Base-by-base conservation (phyloP, 1,140 invertebrate species). In the Drosophila bipectinata region DNA sequence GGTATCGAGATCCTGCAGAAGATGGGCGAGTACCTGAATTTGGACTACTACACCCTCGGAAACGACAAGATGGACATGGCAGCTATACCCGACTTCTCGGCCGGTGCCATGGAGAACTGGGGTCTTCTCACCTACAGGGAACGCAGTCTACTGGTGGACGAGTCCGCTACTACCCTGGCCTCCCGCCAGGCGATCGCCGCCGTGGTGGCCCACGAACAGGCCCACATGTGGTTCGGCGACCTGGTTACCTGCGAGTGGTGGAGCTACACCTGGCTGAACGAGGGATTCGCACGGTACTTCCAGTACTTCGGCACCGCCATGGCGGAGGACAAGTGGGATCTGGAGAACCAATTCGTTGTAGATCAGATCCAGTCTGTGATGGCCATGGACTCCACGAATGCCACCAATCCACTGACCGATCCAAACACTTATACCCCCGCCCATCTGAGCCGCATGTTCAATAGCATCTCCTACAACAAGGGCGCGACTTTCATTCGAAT, bases 61-160 rank as follows among this genome's bases (percentile, higher is more conserved):
- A 82, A 91, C 15, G 72, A 93, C 37, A 95, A 95, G 82, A 93
- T 95, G 92, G 95, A 96, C 66, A 94, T 97, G 90, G 94, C 95
- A 41, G 94, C 95, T 41, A 94, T 96, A 58, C 96, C 96, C 3
- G 96, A 97, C 92, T 98, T 98, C 92, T 93, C 93, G 1, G 94
- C 96, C 0, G 96, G 95, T 28, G 97, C 96, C 24, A 97, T 97
- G 96, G 96, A 97, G 89, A 97, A 97, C 92, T 97, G 96, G 94
- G 95, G 95, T 7, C 82, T 95, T 0, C 92, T 95, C 1, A 94
- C 93, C 2, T 95, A 94, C 55, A 79, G 95, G 57, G 95, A 96
- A 81, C 92, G 92, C 4, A 92, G 92, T 39, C 81, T 96, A 7
- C 91, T 96, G 61, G 94, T 92, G 15, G 88, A 95, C 21, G 79